Evolutionary conservation across 1,140 invertebrate species (phyloP).

Genomic region (Luehdorfia chinensis): DNA sequence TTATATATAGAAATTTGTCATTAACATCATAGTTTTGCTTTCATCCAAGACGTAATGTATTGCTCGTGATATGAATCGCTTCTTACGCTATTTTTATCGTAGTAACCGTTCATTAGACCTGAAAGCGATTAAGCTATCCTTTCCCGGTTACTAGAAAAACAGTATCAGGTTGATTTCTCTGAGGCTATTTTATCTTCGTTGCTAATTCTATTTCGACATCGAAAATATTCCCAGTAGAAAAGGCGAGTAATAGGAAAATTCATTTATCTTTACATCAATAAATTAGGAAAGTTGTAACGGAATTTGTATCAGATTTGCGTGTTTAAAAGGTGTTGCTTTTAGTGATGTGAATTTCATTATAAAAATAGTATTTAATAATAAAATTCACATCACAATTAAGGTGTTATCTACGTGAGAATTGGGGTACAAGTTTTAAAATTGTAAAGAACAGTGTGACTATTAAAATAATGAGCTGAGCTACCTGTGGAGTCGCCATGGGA

Average conservation of each 20-base stretch:
- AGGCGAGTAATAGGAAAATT: constrained; percentile 21
- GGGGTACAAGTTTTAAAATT: background rate
- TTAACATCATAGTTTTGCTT: constrained; percentile 3
- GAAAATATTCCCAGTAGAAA: constrained; percentile 49
- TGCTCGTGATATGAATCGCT: constrained; percentile 29
- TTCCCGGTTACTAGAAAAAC: constrained; percentile 15
- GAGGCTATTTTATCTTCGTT: constrained; percentile 54
- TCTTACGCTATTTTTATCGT: constrained; percentile 32
- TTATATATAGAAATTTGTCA: constrained; percentile 16
- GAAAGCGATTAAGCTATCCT: constrained; percentile 43
- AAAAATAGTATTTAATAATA: background rate
- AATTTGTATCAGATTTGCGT: background rate
- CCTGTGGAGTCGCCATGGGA: constrained; percentile 87
- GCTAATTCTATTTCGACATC: constrained; percentile 49
- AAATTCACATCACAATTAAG: background rate
- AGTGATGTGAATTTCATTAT: background rate
- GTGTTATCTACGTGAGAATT: constrained; percentile 5
- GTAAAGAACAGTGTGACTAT: background rate
- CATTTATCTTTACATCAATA: constrained; percentile 11
- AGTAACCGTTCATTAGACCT: constrained; percentile 43
- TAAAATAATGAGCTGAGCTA: constrained; percentile 28
- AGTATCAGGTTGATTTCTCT: constrained; percentile 23
- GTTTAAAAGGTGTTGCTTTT: background rate
- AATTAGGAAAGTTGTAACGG: background rate
- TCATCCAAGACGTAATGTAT: constrained; percentile 16